Percentiles rank a stretch among this genome's conserved stretches.
Conservation (phyloP, 2,888 invertebrate genomes). For the Subacronicta megacephala region DNA sequence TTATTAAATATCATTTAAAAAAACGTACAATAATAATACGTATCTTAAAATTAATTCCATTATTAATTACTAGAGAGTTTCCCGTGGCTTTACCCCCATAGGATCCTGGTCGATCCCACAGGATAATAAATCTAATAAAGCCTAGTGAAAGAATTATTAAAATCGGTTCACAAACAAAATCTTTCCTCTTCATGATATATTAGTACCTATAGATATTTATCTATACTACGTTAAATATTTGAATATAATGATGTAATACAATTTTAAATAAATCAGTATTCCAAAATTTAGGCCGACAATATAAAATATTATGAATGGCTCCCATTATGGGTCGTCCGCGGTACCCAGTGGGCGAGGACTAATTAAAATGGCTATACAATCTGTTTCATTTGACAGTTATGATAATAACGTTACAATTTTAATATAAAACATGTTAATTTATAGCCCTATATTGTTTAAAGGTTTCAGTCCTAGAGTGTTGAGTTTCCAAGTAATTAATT, state of each 20-base stretch:
- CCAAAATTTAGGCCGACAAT: constrained; percentile 1
- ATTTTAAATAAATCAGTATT: constrained; percentile 9
- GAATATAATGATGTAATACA: background rate
- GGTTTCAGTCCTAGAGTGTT: constrained; percentile 13
- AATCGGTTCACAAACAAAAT: too few relatives aligned
- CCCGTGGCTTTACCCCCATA: too few relatives aligned
- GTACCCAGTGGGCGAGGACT: constrained; percentile 37
- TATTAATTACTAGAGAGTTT: too few relatives aligned
- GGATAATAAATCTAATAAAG: too few relatives aligned
- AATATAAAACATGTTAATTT: constrained; percentile 36
- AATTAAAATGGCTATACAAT: constrained; percentile 40
- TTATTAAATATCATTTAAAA: too few relatives aligned
- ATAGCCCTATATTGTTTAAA: constrained; percentile 21
- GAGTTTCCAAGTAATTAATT: constrained; percentile 15
- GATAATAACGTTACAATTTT: constrained; percentile 37
- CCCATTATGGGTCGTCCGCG: constrained; percentile 23
- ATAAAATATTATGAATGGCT: constrained; percentile 11
- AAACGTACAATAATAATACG: too few relatives aligned
- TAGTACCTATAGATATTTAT: too few relatives aligned
- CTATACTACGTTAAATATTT: constrained; percentile 1
- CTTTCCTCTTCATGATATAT: too few relatives aligned
- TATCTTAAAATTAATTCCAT: too few relatives aligned
- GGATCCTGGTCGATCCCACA: too few relatives aligned
- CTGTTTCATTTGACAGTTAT: constrained; percentile 36
- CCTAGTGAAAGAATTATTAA: too few relatives aligned